These are phyloP conservation scores for Peromyscus attwateri DNA, from an alignment of 2,797 vertebrate genomes.

Conservation along the genomic window DNA sequence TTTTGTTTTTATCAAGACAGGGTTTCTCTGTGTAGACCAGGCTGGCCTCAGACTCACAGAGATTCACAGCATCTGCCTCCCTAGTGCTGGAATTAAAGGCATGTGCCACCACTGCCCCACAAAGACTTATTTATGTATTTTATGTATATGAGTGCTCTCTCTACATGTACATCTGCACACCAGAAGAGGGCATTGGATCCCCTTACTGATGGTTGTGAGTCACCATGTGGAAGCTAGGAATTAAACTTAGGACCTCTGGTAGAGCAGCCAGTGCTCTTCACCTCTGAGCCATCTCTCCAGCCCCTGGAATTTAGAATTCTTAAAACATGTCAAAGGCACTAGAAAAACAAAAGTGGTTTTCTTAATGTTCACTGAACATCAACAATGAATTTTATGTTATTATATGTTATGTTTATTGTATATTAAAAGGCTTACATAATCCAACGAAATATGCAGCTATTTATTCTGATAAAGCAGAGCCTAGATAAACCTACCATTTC, in stretches of 20 bases:
- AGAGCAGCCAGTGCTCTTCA: no score
- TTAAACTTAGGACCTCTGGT: no score
- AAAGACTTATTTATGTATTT: not conserved
- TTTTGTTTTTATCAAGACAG: not conserved
- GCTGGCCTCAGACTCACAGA: not conserved
- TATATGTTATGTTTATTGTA: no score
- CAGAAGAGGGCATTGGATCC: not conserved
- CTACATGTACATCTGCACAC: not conserved
- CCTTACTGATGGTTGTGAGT: not conserved
- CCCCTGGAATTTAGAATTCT: not conserved
- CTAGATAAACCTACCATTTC: not conserved
- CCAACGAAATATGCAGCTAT: not conserved
- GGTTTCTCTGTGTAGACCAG: not conserved
- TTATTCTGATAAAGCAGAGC: slow-evolving; percentile 1
- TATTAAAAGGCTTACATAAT: not conserved
- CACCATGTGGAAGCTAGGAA: not conserved
- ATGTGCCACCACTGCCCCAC: not conserved
- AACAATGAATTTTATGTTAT: not conserved
- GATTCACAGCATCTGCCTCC: not conserved
- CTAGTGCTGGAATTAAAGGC: not conserved
- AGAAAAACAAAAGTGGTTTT: not conserved
- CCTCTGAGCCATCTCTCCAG: no score
- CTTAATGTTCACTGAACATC: not conserved
- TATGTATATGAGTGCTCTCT: not conserved
- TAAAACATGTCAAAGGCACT: not conserved